Evolutionary conservation across 2,797 vertebrate genomes (phyloP), one percentile per base, ranked within the genome.

Genomic region (Aldrovandia affinis): DNA sequence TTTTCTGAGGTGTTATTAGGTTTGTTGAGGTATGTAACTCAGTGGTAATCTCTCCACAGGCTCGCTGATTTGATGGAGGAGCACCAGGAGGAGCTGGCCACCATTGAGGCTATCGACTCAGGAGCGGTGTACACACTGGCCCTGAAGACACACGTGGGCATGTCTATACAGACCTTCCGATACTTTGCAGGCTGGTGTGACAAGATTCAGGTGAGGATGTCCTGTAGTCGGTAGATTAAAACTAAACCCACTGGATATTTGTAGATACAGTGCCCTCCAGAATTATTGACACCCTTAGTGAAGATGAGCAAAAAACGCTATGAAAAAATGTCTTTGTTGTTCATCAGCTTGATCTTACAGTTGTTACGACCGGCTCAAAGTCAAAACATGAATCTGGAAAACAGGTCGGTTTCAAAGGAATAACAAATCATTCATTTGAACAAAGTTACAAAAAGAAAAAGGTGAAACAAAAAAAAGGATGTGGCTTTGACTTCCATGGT

Each of bases 161-260:
- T 98, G 97, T 97, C 97, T 84, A 95, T 97, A 83, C 97, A 98
- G 90, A 97, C 96, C 10, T 98, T 97, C 90, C 94, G 96, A 85
- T 98, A 98, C 91, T 97, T 97, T 7, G 97, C 97, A 0, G 97
- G 97, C 86, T 98, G 97, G 97, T 98, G 97, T 28, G 97, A 98
- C 92, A 98, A 98, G 90, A 97, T 98, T 87, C 97, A 98, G 93
- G 97, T 97, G 54, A 59, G 44, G 6, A 28, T 2, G 42, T 44
- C 70, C 36, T 25, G 33, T 73, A 6, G 14, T 73, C 36, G 15
- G 18, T 15, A 36, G 36, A 20, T 73, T 39, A 20, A 14, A 39
- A 33, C 14, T 18, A 8, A 3, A 20, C 28, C 36, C 33, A 39
- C 18, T 73, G 18, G 0, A 22, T 33, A 0, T 8, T 42, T 73